Evolutionary conservation across 2,113 vertebrate genomes (phyloP).

Genomic region (Macrotus californicus): DNA sequence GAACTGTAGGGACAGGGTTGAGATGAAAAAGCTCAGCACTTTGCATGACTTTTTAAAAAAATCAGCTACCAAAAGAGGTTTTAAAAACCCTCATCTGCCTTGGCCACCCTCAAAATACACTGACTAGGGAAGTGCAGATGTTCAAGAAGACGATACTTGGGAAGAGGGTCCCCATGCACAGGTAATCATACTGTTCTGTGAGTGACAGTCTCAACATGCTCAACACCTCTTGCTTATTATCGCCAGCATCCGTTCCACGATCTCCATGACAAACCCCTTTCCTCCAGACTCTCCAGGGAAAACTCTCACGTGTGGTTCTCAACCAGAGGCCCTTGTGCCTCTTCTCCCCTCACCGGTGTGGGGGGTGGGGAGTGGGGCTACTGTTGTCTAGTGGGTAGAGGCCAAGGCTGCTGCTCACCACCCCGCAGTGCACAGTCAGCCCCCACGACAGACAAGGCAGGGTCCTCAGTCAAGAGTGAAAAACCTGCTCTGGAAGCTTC

Average conservation of each 20-base stretch:
- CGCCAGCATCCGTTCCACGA: neutral
- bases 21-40: neutral
- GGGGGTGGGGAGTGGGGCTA: neutral
- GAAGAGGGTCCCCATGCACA: neutral
- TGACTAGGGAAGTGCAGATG: neutral
- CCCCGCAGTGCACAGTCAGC: neutral
- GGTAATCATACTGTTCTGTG: neutral
- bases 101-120: neutral
- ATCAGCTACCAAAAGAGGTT: neutral
- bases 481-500: neutral
- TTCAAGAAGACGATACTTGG: neutral
- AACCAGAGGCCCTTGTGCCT: neutral
- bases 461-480: rapidly evolving
- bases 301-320: neutral
- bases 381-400: neutral
- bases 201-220: neutral
- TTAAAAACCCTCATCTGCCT: neutral
- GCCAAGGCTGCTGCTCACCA: neutral
- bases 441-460: no score
- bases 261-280: neutral
- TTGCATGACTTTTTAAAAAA: neutral
- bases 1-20: neutral
- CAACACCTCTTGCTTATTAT: neutral
- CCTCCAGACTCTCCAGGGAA: neutral
- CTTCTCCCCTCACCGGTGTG: rapidly evolving